Conservation (phyloP, 2,797 vertebrate species). For the Pygocentrus nattereri region DNA sequence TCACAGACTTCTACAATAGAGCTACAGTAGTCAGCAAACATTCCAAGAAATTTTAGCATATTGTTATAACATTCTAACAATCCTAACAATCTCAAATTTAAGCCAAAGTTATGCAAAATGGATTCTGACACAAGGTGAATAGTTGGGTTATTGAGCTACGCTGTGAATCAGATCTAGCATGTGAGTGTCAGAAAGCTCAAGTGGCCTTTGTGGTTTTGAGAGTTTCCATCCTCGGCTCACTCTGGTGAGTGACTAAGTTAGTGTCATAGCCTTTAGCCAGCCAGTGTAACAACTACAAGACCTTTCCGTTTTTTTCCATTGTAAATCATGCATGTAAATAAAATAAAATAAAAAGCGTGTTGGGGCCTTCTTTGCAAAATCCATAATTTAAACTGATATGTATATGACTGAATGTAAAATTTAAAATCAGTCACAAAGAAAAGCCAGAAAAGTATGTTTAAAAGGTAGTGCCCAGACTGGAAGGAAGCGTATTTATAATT, state of each 20-base stretch:
- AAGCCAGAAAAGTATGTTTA: no score
- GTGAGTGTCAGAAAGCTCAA: constrained; percentile 44
- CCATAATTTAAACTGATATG: no score
- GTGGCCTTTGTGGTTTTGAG: constrained; percentile 57
- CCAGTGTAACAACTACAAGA: constrained; percentile 50
- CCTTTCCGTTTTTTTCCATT: constrained; percentile 41
- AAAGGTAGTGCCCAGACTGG: no score
- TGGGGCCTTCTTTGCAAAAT: no score
- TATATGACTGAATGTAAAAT: no score
- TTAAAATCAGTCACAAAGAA: no score
- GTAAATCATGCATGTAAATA: no score
- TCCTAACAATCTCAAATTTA: background rate
- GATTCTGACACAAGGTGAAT: constrained; percentile 3
- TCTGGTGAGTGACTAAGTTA: constrained; percentile 42
- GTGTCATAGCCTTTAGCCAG: constrained; percentile 43
- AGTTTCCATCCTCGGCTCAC: constrained; percentile 57
- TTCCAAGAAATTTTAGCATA: background rate
- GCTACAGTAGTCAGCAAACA: background rate
- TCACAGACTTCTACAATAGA: background rate
- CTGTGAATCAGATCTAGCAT: constrained; percentile 50
- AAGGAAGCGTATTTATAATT: background rate
- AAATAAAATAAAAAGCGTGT: no score
- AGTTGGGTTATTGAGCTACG: constrained; percentile 16
- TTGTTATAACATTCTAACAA: background rate
- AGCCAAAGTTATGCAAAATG: background rate